Conservation (phyloP, 2,113 vertebrate species). For the Eudyptes chrysolophus region DNA sequence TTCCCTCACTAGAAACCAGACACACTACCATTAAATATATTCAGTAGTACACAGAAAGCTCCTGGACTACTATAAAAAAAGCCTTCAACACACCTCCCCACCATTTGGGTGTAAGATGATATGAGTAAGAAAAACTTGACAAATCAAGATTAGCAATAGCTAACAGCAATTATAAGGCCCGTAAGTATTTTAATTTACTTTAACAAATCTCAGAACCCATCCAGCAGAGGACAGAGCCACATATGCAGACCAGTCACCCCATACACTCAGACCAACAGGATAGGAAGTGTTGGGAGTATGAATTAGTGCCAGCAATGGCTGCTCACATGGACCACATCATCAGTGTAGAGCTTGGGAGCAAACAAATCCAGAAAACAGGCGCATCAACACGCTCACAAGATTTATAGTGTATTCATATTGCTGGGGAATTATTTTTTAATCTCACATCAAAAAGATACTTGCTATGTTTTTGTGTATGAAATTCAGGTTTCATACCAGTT, state of each 20-base stretch:
- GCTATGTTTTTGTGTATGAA: not conserved
- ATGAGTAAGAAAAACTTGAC: not conserved
- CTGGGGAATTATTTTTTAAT: not conserved
- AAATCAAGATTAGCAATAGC: not conserved
- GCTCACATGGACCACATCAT: not conserved
- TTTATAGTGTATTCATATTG: not conserved
- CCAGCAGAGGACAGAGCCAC: not conserved
- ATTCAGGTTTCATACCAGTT: slow-evolving; percentile 51
- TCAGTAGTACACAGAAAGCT: not conserved
- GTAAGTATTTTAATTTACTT: not conserved
- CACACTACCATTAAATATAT: not conserved
- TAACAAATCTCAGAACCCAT: not conserved
- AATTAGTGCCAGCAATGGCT: not conserved
- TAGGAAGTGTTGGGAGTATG: not conserved
- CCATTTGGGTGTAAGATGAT: not conserved
- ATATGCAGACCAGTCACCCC: not conserved
- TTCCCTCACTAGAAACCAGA: not conserved
- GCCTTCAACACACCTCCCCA: not conserved
- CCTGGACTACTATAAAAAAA: not conserved
- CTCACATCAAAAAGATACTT: not conserved
- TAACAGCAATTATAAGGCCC: not conserved
- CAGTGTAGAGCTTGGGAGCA: not conserved
- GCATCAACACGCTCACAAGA: not conserved
- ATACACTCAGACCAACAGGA: not conserved
- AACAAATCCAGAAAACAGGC: not conserved